Base-by-base conservation (phyloP, 1,140 invertebrate species). In the Drosophila equinoxialis region DNA sequence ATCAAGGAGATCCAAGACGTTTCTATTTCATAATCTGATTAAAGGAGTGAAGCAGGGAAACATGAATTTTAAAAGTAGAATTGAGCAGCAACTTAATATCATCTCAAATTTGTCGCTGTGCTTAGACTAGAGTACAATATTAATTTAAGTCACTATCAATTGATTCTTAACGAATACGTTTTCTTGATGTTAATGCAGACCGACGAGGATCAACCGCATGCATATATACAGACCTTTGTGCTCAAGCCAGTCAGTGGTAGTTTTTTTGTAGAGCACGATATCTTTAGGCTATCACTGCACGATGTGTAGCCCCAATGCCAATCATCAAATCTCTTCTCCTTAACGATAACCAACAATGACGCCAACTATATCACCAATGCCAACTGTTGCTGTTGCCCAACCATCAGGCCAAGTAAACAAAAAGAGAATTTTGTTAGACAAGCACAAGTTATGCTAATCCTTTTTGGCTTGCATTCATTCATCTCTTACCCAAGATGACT, bases 201-300 rank as follows among this genome's bases (percentile, higher is more conserved):
- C 85, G 97, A 98, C 93, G 96, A 98, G 89, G 97, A 98, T 94
- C 96, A 95, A 87, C 96, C 97, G 75, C 97, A 98, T 93, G 96
- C 96, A 79, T 98, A 97, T 94, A 95, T 95, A 91, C 97, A 98
- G 94, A 96, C 96, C 79, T 98, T 98, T 95, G 95, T 98, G 71
- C 93, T 98, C 93, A 98, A 97, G 94, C 96, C 96, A 76, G 95
- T 96, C 87, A 95, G 94, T 92, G 96, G 94, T 87, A 96, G 95
- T 92, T 98, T 97, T 94, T 98, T 96, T 94, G 95, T 98, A 85
- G 96, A 97, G 93, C 97, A 98, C 93, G 97, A 98, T 93, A 95
- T 97, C 91, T 98, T 98, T 94, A 94, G 97, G 92, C 95, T 98
- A 83, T 96, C 96, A 76, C 94, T 98, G 81, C 97, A 98, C 93